Conservation (phyloP, 2,113 vertebrate species). For the Atlantisia rogersi region DNA sequence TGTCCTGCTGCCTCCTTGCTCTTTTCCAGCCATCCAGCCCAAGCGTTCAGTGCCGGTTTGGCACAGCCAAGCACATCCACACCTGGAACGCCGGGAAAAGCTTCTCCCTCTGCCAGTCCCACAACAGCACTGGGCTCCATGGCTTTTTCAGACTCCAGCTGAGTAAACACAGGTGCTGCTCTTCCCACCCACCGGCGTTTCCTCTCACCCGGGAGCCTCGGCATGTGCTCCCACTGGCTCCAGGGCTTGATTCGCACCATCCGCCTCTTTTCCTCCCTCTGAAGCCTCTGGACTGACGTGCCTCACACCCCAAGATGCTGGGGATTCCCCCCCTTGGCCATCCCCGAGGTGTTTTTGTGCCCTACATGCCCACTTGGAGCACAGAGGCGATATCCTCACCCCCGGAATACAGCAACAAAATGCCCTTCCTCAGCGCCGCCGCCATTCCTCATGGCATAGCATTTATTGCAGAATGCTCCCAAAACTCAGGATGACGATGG, state of each 20-base stretch:
- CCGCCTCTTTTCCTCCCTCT: neutral
- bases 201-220: accelerated
- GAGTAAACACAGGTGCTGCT: conserved; percentile 22
- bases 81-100: accelerated
- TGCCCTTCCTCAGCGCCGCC: neutral
- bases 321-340: neutral
- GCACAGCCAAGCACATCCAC: neutral
- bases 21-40: neutral
- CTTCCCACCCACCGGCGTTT: neutral
- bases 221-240: accelerated
- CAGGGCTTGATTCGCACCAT: neutral
- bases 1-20: neutral
- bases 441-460: neutral
- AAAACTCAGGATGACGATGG: accelerated
- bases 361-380: neutral
- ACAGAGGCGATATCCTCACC: accelerated
- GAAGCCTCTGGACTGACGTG: neutral
- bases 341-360: neutral
- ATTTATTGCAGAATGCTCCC: neutral
- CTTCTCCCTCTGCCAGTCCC: neutral
- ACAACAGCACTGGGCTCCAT: neutral
- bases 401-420: neutral
- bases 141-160: neutral
- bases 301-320: neutral
- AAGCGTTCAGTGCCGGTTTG: accelerated